phyloP scores from a whole-genome alignment of 1,140 invertebrate species.

The Contarinia nasturtii region DNA sequence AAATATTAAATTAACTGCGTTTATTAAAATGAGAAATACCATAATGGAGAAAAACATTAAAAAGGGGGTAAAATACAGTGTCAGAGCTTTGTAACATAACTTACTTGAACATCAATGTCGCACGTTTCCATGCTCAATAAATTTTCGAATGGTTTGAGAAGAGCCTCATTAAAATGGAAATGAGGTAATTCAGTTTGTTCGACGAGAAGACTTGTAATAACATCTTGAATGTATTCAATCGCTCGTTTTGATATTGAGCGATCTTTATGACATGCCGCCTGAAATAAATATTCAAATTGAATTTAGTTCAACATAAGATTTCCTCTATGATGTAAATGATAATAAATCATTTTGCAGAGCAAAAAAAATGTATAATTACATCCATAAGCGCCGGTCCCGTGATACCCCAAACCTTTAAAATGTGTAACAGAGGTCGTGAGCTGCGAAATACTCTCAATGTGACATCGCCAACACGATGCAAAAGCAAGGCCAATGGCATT shows the following conservation, averaged over 20 bases:
- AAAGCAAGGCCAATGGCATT: slow-evolving; percentile 32
- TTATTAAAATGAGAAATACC: too few relatives aligned
- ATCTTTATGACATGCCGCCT: slow-evolving; percentile 83
- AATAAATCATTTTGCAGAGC: neutral
- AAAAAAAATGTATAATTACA: slow-evolving; percentile 25
- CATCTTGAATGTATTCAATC: slow-evolving; percentile 84
- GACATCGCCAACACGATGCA: slow-evolving; percentile 69
- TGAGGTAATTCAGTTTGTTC: slow-evolving; percentile 75
- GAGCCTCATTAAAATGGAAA: slow-evolving; percentile 87
- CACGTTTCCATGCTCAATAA: slow-evolving; percentile 79
- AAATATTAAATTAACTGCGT: too few relatives aligned
- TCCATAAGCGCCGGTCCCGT: slow-evolving; percentile 83
- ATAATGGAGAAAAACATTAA: too few relatives aligned
- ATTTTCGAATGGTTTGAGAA: slow-evolving; percentile 91
- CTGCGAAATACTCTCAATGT: slow-evolving; percentile 71
- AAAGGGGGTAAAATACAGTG: too few relatives aligned
- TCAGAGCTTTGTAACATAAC: too few relatives aligned
- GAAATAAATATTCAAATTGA: slow-evolving; percentile 8
- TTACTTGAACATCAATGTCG: slow-evolving; percentile 75
- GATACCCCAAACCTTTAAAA: slow-evolving; percentile 78
- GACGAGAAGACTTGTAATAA: slow-evolving; percentile 71
- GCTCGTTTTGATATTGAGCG: slow-evolving; percentile 74
- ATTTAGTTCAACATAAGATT: too few relatives aligned
- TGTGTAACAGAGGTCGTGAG: slow-evolving; percentile 69
- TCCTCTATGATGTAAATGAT: too few relatives aligned